Conservation (phyloP, 64 coral and sea anemone genomes). For the Montipora foliosa region DNA sequence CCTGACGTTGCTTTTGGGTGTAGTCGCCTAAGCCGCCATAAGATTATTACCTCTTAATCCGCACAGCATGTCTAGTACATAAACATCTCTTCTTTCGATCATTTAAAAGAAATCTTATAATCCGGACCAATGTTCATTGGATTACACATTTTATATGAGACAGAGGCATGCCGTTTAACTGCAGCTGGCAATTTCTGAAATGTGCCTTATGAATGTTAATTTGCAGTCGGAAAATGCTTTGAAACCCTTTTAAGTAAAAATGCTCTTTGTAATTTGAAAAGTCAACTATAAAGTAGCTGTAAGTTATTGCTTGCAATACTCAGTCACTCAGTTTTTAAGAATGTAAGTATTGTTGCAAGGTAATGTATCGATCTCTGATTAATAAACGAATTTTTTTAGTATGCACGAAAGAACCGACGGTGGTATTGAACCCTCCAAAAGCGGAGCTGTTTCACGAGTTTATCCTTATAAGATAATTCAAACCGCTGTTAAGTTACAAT, state of each 20-base stretch:
- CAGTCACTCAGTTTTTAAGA: too few relatives aligned
- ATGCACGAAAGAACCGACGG: too few relatives aligned
- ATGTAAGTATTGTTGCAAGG: too few relatives aligned
- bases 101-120: not conserved
- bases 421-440: too few relatives aligned
- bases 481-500: too few relatives aligned
- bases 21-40: not conserved
- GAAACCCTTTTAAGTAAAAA: too few relatives aligned
- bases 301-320: not conserved
- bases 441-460: too few relatives aligned
- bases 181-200: not conserved
- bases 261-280: not conserved
- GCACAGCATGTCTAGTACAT: not conserved
- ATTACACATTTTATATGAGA: not conserved
- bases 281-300: not conserved
- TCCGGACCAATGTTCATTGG: not conserved
- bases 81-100: not conserved
- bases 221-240: not conserved
- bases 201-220: not conserved
- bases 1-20: not conserved
- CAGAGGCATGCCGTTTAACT: not conserved
- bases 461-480: too few relatives aligned
- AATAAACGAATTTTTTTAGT: too few relatives aligned
- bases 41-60: not conserved
- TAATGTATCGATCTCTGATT: too few relatives aligned